A percentile compares a stretch with the other conserved stretches of the same genome.
Conservation (phyloP, 2,888 invertebrate species). For the Tipula helvola region DNA sequence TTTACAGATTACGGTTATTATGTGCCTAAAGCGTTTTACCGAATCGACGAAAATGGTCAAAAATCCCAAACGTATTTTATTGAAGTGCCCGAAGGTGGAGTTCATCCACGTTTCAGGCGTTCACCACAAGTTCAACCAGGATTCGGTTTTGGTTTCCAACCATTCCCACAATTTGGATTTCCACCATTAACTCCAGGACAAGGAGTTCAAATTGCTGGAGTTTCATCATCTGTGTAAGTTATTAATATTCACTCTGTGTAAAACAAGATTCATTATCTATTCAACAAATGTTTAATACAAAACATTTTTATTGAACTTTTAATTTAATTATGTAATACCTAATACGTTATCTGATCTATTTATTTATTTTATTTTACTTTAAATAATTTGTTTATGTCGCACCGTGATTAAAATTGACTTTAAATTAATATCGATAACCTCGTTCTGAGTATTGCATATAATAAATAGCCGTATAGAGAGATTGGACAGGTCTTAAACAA, state of each 20-base stretch:
- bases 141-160: not conserved
- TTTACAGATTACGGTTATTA: constrained; percentile 9
- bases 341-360: not conserved
- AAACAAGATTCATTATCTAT: too few species aligned
- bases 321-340: too few species aligned
- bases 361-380: not conserved
- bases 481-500: not conserved
- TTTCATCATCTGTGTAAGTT: constrained; percentile 8
- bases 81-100: not conserved
- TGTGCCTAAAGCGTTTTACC: constrained; percentile 13
- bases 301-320: too few species aligned
- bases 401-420: not conserved
- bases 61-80: not conserved
- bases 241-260: too few species aligned
- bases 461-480: not conserved
- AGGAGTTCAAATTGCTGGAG: not conserved
- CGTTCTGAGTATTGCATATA: not conserved
- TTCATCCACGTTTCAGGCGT: not conserved
- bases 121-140: not conserved
- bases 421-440: not conserved
- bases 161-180: not conserved
- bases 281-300: too few species aligned
- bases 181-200: not conserved
- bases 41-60: constrained; percentile 12
- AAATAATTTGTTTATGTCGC: not conserved